Conservation (phyloP, 1,140 invertebrate species). For the Drosophila saltans region DNA sequence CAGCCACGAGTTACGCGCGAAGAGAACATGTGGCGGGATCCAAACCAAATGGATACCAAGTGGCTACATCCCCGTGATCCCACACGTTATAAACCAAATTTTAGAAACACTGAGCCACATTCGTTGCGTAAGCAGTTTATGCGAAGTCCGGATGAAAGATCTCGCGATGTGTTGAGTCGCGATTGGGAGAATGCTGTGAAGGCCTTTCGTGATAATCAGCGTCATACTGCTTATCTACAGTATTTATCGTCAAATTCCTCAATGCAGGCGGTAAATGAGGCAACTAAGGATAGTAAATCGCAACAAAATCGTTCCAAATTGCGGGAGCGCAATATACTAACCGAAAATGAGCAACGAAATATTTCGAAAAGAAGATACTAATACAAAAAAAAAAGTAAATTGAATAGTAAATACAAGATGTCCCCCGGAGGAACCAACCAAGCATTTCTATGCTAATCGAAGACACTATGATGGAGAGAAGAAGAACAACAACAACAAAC, state of each 20-base stretch:
- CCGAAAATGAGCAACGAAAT: not conserved
- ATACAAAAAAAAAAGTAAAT: too few species aligned
- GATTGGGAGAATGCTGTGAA: slow-evolving; percentile 52
- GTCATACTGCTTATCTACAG: not conserved
- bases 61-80: slow-evolving; percentile 52
- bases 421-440: not conserved
- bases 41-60: slow-evolving; percentile 27
- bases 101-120: slow-evolving; percentile 42
- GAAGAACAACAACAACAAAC: not conserved
- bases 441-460: slow-evolving; percentile 8
- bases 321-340: not conserved
- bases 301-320: not conserved
- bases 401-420: too few species aligned
- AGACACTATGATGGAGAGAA: not conserved
- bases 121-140: slow-evolving; percentile 52
- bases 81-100: slow-evolving; percentile 46
- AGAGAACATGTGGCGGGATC: slow-evolving; percentile 61
- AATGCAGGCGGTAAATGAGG: not conserved
- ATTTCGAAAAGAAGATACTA: too few species aligned
- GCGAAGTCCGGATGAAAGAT: slow-evolving; percentile 63
- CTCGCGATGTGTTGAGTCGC: slow-evolving; percentile 39
- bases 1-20: slow-evolving; percentile 41
- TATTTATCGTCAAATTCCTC: not conserved
- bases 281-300: not conserved
- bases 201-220: slow-evolving; percentile 2